phyloP scores from a whole-genome alignment of 2,888 invertebrate species.

The Drosophila subquinaria region DNA sequence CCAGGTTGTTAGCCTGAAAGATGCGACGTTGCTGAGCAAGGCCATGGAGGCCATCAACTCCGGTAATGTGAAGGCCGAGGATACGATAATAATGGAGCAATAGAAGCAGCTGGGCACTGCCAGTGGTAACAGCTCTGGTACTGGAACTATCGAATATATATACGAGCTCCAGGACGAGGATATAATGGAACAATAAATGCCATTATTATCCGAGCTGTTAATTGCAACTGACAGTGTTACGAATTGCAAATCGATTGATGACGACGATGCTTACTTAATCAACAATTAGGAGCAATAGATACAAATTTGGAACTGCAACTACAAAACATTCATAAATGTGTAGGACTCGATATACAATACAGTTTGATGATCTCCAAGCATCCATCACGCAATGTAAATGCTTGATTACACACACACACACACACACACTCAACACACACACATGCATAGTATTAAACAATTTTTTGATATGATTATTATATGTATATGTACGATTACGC shows the following conservation, averaged over 20 bases:
- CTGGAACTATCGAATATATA: slow-evolving; percentile 23
- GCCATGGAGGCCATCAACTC: slow-evolving; percentile 90
- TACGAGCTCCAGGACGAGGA: slow-evolving; percentile 27
- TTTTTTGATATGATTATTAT: slow-evolving; percentile 36
- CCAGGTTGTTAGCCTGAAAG: slow-evolving; percentile 94
- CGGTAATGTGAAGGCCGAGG: slow-evolving; percentile 90
- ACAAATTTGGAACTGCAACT: slow-evolving; percentile 8
- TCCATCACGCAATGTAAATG: slow-evolving; percentile 46
- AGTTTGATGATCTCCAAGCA: slow-evolving; percentile 21
- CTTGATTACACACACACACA: slow-evolving; percentile 24
- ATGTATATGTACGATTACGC: slow-evolving; percentile 18
- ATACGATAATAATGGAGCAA: slow-evolving; percentile 86
- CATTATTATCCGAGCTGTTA: neutral
- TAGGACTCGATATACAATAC: slow-evolving; percentile 4
- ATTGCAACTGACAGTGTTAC: slow-evolving; percentile 8
- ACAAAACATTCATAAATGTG: neutral
- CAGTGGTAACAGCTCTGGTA: slow-evolving; percentile 31
- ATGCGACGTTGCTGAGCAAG: slow-evolving; percentile 92
- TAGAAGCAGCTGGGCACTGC: slow-evolving; percentile 50
- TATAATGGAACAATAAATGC: slow-evolving; percentile 14
- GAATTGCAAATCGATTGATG: neutral
- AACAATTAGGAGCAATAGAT: slow-evolving; percentile 7
- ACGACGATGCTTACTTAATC: neutral
- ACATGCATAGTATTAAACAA: slow-evolving; percentile 32
- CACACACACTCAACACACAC: too few species aligned